Evolutionary conservation across 1,140 invertebrate genomes (phyloP), one percentile per base, ranked within the genome.

Genomic region (Macrostomum lignano): DNA sequence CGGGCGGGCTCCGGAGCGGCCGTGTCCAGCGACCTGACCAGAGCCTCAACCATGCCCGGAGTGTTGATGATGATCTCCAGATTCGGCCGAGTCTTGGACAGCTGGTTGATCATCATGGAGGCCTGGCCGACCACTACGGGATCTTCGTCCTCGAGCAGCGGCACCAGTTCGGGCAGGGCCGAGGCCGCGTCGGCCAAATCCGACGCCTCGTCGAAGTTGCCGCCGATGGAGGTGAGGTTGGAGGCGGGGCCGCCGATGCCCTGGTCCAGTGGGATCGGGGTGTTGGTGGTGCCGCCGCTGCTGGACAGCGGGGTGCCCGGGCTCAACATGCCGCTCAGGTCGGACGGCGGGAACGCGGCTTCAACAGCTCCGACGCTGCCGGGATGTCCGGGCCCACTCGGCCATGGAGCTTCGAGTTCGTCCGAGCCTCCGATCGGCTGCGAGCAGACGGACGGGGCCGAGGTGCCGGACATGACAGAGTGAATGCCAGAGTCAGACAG

Each of bases 21-120:
- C 52, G 78, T 84, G 15, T 76, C 78, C 49, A 93, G 79, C 23
- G 84, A 79, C 26, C 77, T 65, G 5, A 96, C 79, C 40, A 96
- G 40, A 10, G 58, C 58, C n/a, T 75, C 75, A 7, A 94, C 76
- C 79, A 93, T 88, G 44, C 67, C 78, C 2, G 78, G 74, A 37
- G 77, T 88, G 53, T 91, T 91, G 78, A 93, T 91, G 37, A 96
- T 86, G 29, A 84, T 84, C 48, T 93, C 81, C 10, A 86, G 69
- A 25, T 25, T 11, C 7, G 86, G 84, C 58, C 96, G 86, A 55
- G 94, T 94, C 65, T 91, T 94, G 1, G 79, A 88, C 36, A 96
- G 62, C 51, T 93, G 82, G 49, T 94, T 82, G 0, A 94, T 84
- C 76, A 93, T 86, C 78, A 93, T 91, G 29, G 81, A 81, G 24